A percentile compares a stretch with the other conserved stretches of the same genome.
Evolutionary conservation across 2,113 vertebrate genomes (phyloP).

Genomic region (Phainopepla nitens): DNA sequence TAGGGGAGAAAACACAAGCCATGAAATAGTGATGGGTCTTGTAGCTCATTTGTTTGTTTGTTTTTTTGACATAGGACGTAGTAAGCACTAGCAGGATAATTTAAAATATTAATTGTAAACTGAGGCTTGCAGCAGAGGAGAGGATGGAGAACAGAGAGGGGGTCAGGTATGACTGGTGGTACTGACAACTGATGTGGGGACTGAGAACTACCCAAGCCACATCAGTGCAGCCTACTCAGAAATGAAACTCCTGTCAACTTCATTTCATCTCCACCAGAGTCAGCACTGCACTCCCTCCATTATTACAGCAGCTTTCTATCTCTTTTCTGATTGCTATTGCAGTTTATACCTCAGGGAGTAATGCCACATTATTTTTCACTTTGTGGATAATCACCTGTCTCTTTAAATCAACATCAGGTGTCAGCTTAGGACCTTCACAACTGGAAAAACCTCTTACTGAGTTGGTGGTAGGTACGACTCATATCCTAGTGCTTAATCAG

Average conservation of each 20-base stretch:
- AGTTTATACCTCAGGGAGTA: constrained; percentile 24
- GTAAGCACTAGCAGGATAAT: neutral
- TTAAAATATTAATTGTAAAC: neutral
- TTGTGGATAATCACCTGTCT: constrained; percentile 38
- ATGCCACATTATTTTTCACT: constrained; percentile 31
- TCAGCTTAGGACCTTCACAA: neutral
- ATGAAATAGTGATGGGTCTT: neutral
- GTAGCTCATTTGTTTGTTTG: neutral
- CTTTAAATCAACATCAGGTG: constrained; percentile 18
- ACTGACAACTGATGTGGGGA: neutral
- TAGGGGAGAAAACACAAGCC: neutral
- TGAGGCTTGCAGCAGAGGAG: neutral
- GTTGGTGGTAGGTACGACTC: neutral
- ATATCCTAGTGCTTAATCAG: neutral
- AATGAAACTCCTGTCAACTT: neutral
- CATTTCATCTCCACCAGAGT: neutral
- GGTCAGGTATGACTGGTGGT: neutral
- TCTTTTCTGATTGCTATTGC: neutral
- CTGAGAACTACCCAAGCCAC: neutral
- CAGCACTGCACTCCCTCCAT: neutral
- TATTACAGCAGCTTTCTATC: neutral
- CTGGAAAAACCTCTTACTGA: neutral
- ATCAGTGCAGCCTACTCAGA: neutral
- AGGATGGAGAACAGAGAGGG: neutral
- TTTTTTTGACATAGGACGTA: neutral